A percentile compares a stretch with the other conserved stretches of the same genome.
Evolutionary conservation across 2,888 invertebrate species (phyloP).

Genomic region (Capitulum mitella): DNA sequence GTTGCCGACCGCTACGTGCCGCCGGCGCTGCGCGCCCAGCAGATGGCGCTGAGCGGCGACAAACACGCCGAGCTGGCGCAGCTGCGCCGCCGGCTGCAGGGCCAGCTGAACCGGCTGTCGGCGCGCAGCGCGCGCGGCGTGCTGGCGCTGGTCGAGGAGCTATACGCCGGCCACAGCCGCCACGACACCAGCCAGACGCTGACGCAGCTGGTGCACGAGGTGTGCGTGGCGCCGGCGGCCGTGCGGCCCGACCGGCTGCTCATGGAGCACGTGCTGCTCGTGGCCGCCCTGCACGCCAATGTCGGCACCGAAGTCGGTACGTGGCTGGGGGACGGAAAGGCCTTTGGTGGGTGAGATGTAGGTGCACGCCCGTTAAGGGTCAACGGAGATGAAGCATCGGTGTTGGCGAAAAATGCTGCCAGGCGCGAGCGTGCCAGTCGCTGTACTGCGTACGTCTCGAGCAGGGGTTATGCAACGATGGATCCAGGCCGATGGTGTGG

Average conservation of each 20-base stretch:
- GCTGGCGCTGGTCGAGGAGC: slow-evolving; percentile 63
- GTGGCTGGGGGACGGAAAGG: not conserved
- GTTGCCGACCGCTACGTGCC: slow-evolving; percentile 68
- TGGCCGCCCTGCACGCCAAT: slow-evolving; percentile 79
- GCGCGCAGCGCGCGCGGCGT: slow-evolving; percentile 83
- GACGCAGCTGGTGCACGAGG: slow-evolving; percentile 60
- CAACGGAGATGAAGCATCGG: not conserved
- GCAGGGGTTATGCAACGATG: too few species aligned
- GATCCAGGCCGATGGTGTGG: too few species aligned
- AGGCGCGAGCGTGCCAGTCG: too few species aligned
- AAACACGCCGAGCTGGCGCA: slow-evolving; percentile 53
- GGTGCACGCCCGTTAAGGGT: not conserved
- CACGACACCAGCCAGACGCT: slow-evolving; percentile 72
- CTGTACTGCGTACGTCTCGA: too few species aligned
- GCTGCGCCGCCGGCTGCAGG: slow-evolving; percentile 75
- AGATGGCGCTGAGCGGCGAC: slow-evolving; percentile 41
- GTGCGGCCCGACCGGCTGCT: slow-evolving; percentile 43
- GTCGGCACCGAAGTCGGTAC: slow-evolving; percentile 82
- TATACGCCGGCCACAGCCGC: slow-evolving; percentile 72
- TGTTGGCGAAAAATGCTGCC: not conserved
- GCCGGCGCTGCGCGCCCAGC: slow-evolving; percentile 62
- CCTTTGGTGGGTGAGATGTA: too few species aligned
- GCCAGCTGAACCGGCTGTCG: slow-evolving; percentile 74
- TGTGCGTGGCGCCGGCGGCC: slow-evolving; percentile 45
- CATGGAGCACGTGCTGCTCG: slow-evolving; percentile 73